Evolutionary conservation across 2,113 vertebrate genomes (phyloP).

Genomic region (Myotis davidii): DNA sequence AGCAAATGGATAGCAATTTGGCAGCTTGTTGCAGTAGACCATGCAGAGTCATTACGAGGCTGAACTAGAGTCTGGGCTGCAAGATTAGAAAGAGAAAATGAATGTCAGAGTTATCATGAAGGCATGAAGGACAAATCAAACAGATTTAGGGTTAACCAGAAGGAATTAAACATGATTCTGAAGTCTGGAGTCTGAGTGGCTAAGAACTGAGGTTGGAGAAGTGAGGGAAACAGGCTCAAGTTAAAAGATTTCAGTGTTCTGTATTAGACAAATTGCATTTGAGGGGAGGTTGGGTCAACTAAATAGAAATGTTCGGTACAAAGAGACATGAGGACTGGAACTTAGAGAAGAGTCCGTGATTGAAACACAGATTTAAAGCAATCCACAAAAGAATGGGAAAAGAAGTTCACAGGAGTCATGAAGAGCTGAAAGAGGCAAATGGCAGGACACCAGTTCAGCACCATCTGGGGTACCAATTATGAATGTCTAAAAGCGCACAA

Average conservation of each 20-base stretch:
- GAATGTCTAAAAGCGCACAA: background rate
- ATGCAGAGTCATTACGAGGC: background rate
- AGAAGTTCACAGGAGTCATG: background rate
- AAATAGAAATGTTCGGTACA: too few species aligned
- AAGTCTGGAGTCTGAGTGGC: background rate
- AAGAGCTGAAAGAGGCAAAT: background rate
- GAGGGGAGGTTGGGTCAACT: background rate
- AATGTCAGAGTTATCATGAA: background rate
- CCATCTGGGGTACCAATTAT: background rate
- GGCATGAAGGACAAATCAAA: background rate
- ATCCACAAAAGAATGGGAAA: background rate
- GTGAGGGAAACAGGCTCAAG: background rate
- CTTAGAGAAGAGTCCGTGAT: background rate
- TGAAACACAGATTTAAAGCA: background rate
- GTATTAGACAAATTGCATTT: background rate
- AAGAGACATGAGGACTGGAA: background rate
- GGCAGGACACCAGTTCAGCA: background rate
- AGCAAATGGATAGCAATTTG: background rate
- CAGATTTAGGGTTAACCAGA: background rate
- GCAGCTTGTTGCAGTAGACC: background rate
- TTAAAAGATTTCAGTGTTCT: background rate
- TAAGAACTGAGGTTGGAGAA: background rate
- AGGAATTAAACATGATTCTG: background rate
- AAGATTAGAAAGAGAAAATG: background rate
- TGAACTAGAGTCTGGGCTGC: background rate